Conservation (phyloP, 2,888 invertebrate species). For the Cinara cedri region DNA sequence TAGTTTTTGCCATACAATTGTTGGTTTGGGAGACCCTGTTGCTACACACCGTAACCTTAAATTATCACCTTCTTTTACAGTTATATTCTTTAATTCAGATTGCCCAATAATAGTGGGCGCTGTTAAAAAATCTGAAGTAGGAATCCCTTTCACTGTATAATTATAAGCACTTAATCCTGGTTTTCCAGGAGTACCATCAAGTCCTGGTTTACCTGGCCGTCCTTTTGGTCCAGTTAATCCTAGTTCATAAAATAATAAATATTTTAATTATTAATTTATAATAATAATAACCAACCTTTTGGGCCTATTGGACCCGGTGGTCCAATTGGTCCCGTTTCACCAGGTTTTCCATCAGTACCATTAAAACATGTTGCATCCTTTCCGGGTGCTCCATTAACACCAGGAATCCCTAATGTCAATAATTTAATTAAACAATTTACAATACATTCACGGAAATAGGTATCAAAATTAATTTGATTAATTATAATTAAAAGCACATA, state of each 20-base stretch:
- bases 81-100: constrained; percentile 65
- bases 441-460: too few relatives aligned
- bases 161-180: constrained; percentile 83
- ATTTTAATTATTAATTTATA: not conserved
- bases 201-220: constrained; percentile 72
- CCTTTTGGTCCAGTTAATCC: constrained; percentile 70
- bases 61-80: constrained; percentile 81
- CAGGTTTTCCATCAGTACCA: constrained; percentile 64
- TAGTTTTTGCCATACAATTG: constrained; percentile 77
- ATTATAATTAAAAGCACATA: too few relatives aligned
- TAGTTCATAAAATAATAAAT: constrained; percentile 61
- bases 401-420: constrained; percentile 63
- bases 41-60: constrained; percentile 82
- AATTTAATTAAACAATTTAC: not conserved
- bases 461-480: too few relatives aligned
- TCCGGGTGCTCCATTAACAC: constrained; percentile 77
- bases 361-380: constrained; percentile 73
- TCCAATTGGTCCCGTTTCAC: constrained; percentile 70
- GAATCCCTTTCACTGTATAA: constrained; percentile 67
- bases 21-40: constrained; percentile 77
- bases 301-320: constrained; percentile 77
- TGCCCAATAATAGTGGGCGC: constrained; percentile 82
- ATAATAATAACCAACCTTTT: constrained; percentile 65
- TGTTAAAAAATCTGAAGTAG: constrained; percentile 72
- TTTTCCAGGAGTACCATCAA: constrained; percentile 76